Evolutionary conservation across 37 sponge, comb jelly and placozoan genomes (phyloP), one percentile per base, ranked within the genome.

Genomic region (Cladorhizidae sp.): DNA sequence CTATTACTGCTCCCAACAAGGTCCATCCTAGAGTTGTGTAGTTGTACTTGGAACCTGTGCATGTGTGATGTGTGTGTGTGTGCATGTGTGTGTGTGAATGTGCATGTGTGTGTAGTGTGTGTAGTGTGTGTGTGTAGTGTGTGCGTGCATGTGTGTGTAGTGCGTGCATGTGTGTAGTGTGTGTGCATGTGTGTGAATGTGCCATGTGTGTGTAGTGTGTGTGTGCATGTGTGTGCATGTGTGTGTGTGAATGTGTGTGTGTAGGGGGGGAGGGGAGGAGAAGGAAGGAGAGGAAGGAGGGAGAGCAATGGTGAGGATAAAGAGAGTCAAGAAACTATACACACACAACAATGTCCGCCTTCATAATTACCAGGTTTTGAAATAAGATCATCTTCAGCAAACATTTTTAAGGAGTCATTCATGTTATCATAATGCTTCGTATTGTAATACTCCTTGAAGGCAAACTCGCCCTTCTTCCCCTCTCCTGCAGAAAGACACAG

Each of bases 1-100:
- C 97, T 32, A 97, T 72, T 15, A 89, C 93, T 36, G 88, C 95
- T 89, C 95, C 89, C 40, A 97, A 20, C 38, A 97, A 76, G 26
- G 87, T 92, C 94, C 94, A 96, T 0, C 90, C 97, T 65, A 87
- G 88, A 37, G 98, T 92, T 23, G 95, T 87, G 68, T 94, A 97
- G 71, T 85, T 54, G 61, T 82, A 94, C 42, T 77, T 38, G 0
- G 79, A 78, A 28, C 91, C 91, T 87, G 40, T 20, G 8, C n/a
- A n/a, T n/a, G n/a, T n/a, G n/a, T n/a, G n/a, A n/a, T n/a, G n/a
- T n/a, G n/a, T n/a, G 3, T 22, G 73, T 9, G 29, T 22, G 45
- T 23, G 26, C 39, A 72, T 72, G 9, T n/a, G n/a, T n/a, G n/a
- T 54, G 55, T 20, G 17, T 54, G 17, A 12, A 54, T 54, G 12